Base-by-base conservation (phyloP, 2,113 vertebrate species). In the Tupaia tana region DNA sequence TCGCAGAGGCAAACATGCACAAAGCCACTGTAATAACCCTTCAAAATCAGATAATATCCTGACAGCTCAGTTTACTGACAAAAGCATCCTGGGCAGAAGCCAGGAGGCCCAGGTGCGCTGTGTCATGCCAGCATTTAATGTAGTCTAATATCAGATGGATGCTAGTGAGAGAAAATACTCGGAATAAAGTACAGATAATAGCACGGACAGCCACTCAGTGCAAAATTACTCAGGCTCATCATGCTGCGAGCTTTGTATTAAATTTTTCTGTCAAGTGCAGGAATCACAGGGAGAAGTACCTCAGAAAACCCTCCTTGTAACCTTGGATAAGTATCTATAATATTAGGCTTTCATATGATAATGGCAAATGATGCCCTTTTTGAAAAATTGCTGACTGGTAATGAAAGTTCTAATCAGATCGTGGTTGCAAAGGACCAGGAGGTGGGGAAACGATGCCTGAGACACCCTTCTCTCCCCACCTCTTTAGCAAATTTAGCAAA, bases 201-300 rank as follows among this genome's bases (percentile, higher is more conserved):
- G 98, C 98, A 98, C 0, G 98, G 98, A 98, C 98, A 98, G 98
- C 97, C 98, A 99, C 98, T 99, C 98, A 98, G 98, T 98, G 98
- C 98, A 98, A 99, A 99, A 99, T 99, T 98, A 99, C 98, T 99
- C 98, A 98, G 98, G 98, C 98, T 99, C 98, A 98, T 98, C 96
- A 95, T 94, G 98, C 98, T 99, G 98, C 97, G 98, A 98, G 98
- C 98, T 99, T 99, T 99, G 99, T 99, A 99, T 99, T 99, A 99
- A 99, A 98, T 99, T 99, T 99, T 99, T 98, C 98, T 96, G 98
- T 99, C 99, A 99, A 99, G 99, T 98, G 99, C 98, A 99, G 97
- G 97, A 98, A 98, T 98, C 98, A 97, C 24, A 89, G 90, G 93
- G 98, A 98, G 97, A 98, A 98, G 98, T 97, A 97, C 95, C 95